Evolutionary conservation across 2,113 vertebrate species (phyloP).

Genomic region (Rhodinocichla rosea): DNA sequence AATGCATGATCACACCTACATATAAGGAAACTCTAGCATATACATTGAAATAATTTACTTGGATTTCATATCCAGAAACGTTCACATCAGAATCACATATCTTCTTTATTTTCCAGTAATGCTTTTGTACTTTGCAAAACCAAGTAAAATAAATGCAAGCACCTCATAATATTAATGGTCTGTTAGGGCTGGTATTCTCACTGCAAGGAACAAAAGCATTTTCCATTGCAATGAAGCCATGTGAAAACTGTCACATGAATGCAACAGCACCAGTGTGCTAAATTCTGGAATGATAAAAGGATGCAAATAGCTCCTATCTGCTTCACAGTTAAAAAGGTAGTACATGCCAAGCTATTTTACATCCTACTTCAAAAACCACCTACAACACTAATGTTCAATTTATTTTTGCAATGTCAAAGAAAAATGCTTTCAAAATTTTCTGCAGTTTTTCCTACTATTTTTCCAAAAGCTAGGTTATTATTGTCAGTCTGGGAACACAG

Average conservation of each 20-base stretch:
- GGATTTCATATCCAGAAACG: not conserved
- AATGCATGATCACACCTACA: slow-evolving; percentile 28
- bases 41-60: slow-evolving; percentile 1
- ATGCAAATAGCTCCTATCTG: not conserved
- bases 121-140: not conserved
- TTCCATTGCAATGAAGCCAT: not conserved
- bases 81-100: not conserved
- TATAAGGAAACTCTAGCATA: not conserved
- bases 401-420: not conserved
- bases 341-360: not conserved
- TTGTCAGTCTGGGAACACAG: not conserved
- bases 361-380: not conserved
- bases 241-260: not conserved
- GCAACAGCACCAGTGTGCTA: not conserved
- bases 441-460: not conserved
- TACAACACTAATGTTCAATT: not conserved
- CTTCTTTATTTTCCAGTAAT: not conserved
- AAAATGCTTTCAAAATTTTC: not conserved
- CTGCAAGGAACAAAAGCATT: not conserved
- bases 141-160: not conserved
- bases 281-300: not conserved
- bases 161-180: not conserved
- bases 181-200: not conserved
- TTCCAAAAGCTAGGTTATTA: not conserved
- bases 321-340: not conserved